These are phyloP conservation scores for Hydractinia symbiolongicarpus DNA, from an alignment of 30 jellyfish, hydroid and myxozoan genomes.

Conservation along the genomic window DNA sequence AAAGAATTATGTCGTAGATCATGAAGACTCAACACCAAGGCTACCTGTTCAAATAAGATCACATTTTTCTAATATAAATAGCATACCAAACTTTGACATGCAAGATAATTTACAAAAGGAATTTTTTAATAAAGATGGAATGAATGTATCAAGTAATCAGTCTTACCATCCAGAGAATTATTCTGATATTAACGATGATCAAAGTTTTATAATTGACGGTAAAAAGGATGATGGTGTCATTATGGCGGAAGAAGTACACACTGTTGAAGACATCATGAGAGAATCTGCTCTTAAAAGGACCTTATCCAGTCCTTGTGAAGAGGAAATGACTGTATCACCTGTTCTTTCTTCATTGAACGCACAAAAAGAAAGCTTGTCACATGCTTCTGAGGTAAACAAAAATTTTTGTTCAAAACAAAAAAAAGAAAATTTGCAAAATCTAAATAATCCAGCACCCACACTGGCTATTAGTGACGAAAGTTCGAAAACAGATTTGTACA, in stretches of 20 bases:
- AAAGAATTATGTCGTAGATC: background rate
- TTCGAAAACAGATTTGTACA: constrained; percentile 1
- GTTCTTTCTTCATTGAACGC: background rate
- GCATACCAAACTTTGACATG: background rate
- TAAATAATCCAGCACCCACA: background rate
- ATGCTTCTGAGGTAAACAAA: background rate
- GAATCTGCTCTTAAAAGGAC: no score
- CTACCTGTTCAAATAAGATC: constrained; percentile 3
- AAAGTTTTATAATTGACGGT: constrained; percentile 26
- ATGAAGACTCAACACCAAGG: background rate
- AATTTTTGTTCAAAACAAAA: background rate
- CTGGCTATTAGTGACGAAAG: background rate
- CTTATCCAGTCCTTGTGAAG: no score
- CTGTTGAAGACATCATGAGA: no score
- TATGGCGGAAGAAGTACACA: background rate
- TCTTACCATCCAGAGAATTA: constrained; percentile 28
- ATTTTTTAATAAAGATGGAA: background rate
- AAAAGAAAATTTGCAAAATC: background rate
- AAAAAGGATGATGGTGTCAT: background rate
- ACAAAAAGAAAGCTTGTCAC: background rate
- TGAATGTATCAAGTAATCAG: background rate
- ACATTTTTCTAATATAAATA: background rate
- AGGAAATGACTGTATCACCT: background rate
- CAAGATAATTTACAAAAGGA: background rate
- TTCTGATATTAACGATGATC: constrained; percentile 20